Conservation (phyloP, 2,888 invertebrate species). For the Anagyrus pseudococci region DNA sequence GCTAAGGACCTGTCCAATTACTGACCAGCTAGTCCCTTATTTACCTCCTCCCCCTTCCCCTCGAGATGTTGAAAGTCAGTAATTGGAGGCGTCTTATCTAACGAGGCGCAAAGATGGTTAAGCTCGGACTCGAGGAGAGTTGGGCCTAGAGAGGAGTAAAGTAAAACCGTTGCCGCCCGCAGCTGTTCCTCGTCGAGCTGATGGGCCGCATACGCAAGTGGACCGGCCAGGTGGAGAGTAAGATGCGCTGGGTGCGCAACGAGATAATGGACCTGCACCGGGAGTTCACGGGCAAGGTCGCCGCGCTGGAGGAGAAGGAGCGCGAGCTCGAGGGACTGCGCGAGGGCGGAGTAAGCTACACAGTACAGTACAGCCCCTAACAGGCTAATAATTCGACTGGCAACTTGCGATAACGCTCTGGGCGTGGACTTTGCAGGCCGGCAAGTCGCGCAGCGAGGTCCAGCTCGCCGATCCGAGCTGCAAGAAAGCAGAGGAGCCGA, state of each 20-base stretch:
- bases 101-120: too few relatives aligned
- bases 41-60: background rate
- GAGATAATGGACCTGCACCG: conserved; percentile 46
- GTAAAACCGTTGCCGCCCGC: conserved; percentile 9
- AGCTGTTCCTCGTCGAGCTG: conserved; percentile 53
- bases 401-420: too few relatives aligned
- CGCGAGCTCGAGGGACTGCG: conserved; percentile 37
- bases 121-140: background rate
- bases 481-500: too few relatives aligned
- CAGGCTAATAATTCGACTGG: too few relatives aligned
- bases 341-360: background rate
- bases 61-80: background rate
- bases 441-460: too few relatives aligned
- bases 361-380: too few relatives aligned
- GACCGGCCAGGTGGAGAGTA: conserved; percentile 47
- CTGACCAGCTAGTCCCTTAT: background rate
- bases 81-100: too few relatives aligned
- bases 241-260: conserved; percentile 44
- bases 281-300: conserved; percentile 41
- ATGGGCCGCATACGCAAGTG: conserved; percentile 52
- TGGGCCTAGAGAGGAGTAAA: too few relatives aligned
- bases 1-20: background rate
- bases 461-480: too few relatives aligned
- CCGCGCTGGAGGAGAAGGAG: conserved; percentile 41
- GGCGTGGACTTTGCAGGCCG: too few relatives aligned